A percentile compares a stretch with the other conserved stretches of the same genome.
These are phyloP conservation scores for Lycaena phlaeas DNA, from an alignment of 2,888 invertebrate genomes.

Conservation along the genomic window DNA sequence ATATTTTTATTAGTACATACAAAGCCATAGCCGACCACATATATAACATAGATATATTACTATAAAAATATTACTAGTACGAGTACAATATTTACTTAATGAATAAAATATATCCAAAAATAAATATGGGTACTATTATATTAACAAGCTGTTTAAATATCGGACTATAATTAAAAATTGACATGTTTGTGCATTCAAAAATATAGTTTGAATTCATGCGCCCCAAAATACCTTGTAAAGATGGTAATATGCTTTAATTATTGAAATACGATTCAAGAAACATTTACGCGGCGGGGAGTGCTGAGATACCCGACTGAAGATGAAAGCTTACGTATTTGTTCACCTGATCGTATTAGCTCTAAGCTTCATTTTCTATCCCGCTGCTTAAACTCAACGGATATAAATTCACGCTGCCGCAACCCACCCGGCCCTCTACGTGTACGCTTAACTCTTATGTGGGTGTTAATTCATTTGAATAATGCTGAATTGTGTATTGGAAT, in stretches of 20 bases:
- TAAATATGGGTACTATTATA: too few species aligned
- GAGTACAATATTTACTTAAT: too few species aligned
- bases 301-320: constrained; percentile 58
- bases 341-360: constrained; percentile 68
- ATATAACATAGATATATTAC: too few species aligned
- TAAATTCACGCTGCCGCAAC: constrained; percentile 47
- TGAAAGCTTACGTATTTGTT: constrained; percentile 69
- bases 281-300: constrained; percentile 25
- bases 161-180: too few species aligned
- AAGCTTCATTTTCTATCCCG: constrained; percentile 63
- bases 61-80: too few species aligned
- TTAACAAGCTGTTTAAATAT: too few species aligned
- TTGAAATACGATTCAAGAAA: constrained; percentile 14
- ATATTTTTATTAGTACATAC: too few species aligned
- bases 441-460: constrained; percentile 7
- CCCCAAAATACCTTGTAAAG: too few species aligned
- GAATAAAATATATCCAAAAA: too few species aligned
- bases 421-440: constrained; percentile 51
- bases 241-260: background rate
- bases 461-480: constrained; percentile 5
- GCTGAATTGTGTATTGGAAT: constrained; percentile 1
- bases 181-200: too few species aligned
- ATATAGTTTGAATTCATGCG: too few species aligned
- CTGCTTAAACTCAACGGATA: constrained; percentile 57
- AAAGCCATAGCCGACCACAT: too few species aligned